These are phyloP conservation scores for Acestrorhynchus altus DNA, from an alignment of 2,797 vertebrate genomes.

Conservation along the genomic window DNA sequence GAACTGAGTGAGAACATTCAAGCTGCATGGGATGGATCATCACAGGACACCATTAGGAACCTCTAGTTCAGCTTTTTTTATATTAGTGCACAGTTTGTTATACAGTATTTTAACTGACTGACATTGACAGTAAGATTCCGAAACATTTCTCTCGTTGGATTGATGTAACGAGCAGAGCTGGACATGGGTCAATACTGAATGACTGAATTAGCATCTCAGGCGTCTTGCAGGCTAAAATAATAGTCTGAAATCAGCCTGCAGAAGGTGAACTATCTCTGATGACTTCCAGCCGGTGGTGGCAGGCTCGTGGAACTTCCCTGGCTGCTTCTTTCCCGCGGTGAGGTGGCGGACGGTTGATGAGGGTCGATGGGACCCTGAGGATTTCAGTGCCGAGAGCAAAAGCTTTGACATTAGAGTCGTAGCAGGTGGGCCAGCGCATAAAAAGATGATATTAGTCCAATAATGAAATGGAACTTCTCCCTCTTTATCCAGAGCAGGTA, in stretches of 20 bases:
- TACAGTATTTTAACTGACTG: no score
- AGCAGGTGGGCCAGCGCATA: neutral
- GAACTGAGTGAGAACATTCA: no score
- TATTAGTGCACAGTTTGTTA: no score
- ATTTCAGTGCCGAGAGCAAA: neutral
- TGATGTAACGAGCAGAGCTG: neutral
- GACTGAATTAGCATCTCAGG: neutral
- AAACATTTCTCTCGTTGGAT: no score
- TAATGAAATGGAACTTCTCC: conserved; percentile 10
- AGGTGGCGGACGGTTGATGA: conserved; percentile 14
- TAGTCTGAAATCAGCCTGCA: conserved; percentile 14
- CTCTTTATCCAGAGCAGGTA: conserved; percentile 14
- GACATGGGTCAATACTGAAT: neutral
- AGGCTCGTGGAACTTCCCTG: neutral
- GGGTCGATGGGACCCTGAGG: conserved; percentile 17
- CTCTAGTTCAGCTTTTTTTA: no score
- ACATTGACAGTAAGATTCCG: no score
- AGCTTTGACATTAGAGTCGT: conserved; percentile 10
- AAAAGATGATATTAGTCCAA: conserved; percentile 6
- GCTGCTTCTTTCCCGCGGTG: neutral
- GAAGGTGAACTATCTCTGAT: conserved; percentile 27
- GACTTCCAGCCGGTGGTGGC: conserved; percentile 6
- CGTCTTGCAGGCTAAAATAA: conserved; percentile 23
- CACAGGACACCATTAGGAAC: no score
- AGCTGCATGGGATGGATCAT: no score